Percentiles rank a stretch among this genome's conserved stretches.
Evolutionary conservation across 2,113 vertebrate species (phyloP).

Genomic region (Urocitellus parryii): DNA sequence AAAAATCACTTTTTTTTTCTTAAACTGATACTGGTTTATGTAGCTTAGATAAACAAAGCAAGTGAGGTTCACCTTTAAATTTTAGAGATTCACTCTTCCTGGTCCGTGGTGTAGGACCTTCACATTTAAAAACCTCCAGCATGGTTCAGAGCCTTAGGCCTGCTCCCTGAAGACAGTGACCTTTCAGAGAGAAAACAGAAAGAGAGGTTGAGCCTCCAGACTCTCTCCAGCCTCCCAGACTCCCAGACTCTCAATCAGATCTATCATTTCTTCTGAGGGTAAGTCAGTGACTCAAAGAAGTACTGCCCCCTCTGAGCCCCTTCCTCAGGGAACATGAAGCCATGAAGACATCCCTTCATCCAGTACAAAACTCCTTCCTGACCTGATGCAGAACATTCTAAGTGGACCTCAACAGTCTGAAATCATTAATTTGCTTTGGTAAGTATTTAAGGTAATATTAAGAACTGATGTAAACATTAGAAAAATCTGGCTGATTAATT

Average conservation of each 20-base stretch:
- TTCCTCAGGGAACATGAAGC: not conserved
- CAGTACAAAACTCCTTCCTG: not conserved
- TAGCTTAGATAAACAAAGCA: not conserved
- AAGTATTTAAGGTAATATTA: slow-evolving; percentile 37
- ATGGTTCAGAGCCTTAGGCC: not conserved
- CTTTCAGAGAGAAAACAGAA: not conserved
- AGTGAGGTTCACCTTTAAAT: not conserved
- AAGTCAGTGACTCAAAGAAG: not conserved
- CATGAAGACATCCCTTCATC: not conserved
- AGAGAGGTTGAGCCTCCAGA: not conserved
- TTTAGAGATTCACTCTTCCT: not conserved
- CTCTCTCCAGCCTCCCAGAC: not conserved
- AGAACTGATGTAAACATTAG: slow-evolving; percentile 30
- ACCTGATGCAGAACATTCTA: not conserved
- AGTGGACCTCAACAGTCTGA: not conserved
- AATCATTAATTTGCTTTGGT: slow-evolving; percentile 28
- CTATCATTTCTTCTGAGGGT: not conserved
- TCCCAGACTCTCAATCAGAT: not conserved
- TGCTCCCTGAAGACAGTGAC: not conserved
- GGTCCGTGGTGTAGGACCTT: not conserved
- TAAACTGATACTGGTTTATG: not conserved
- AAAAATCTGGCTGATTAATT: slow-evolving; percentile 58
- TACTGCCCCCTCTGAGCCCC: rapidly evolving
- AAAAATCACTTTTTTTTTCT: not conserved
- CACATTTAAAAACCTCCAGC: not conserved